Evolutionary conservation across 2,888 invertebrate species (phyloP).

Genomic region (Pyrocoelia pectoralis): DNA sequence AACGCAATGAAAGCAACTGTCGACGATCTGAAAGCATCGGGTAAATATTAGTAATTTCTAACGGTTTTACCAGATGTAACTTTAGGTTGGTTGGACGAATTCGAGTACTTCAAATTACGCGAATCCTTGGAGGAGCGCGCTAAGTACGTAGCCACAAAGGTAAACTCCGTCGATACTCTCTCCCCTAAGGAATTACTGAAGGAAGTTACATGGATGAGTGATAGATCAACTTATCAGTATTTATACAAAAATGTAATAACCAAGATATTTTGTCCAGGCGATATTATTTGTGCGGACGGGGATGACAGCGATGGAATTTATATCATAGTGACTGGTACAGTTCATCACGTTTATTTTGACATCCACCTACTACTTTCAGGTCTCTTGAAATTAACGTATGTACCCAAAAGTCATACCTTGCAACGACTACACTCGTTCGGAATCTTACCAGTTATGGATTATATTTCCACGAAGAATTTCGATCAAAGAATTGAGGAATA

Average conservation of each 20-base stretch:
- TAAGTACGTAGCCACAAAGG: constrained; percentile 51
- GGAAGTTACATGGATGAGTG: constrained; percentile 45
- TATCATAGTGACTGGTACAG: constrained; percentile 48
- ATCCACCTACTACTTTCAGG: constrained; percentile 17
- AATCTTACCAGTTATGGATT: constrained; percentile 65
- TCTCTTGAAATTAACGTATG: constrained; percentile 38
- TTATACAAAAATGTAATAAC: constrained; percentile 38
- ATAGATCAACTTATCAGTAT: constrained; percentile 36
- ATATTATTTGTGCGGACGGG: constrained; percentile 45
- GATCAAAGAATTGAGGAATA: constrained; percentile 63
- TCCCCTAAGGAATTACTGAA: constrained; percentile 59
- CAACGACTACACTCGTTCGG: constrained; percentile 61
- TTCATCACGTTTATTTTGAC: not conserved
- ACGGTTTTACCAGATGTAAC: too few species aligned
- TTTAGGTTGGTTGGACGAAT: constrained; percentile 66
- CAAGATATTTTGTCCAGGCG: constrained; percentile 39
- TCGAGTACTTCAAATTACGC: constrained; percentile 63
- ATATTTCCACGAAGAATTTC: constrained; percentile 62
- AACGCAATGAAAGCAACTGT: constrained; percentile 67
- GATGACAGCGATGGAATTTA: constrained; percentile 57
- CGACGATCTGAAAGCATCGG: constrained; percentile 65
- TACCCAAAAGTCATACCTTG: constrained; percentile 57
- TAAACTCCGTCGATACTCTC: constrained; percentile 60
- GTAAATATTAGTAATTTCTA: constrained; percentile 47
- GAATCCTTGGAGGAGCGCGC: constrained; percentile 65